Evolutionary conservation across 2,797 vertebrate species (phyloP), one percentile per base, ranked within the genome.

Genomic region (Alosa sapidissima): DNA sequence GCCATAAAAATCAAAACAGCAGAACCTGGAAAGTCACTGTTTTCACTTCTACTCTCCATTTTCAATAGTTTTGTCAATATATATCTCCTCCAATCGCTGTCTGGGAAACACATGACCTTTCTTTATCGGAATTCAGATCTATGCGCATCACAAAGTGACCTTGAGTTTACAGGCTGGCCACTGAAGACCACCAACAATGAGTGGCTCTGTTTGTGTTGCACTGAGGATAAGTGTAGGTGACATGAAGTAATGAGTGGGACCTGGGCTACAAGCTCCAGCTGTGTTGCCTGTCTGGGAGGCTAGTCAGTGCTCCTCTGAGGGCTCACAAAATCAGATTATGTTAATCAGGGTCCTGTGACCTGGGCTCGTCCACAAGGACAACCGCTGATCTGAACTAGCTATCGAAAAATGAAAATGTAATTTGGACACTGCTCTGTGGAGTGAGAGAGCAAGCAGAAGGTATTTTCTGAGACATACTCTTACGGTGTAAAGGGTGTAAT

Each of bases 141-240:
- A 83, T 89, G 58, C 5, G 52, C 33, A 65, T 84, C 81, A 82
- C 85, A 65, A 72, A 52, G 75, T 83, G 54, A 47, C 60, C 24
- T 5, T 55, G 5, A 81, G 58, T 45, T 78, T 19, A 47, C 72
- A 78, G 72, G 24, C 72, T 5, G 72, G 36, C 41, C 16, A 47
- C 47, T 78, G 36, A 45, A 78, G 11, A 19, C 0, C 16, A 58
- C 33, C 16, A 16, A 87, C 86, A 84, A 62, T 54, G 52, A 82
- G 36, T 5, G n/a, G 28, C n/a, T 85, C n/a, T 85, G 85, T 88
- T 87, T 51, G 45, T 78, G 60, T 81, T 41, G 21, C 21, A 41
- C 51, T 87, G 87, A 86, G 52, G 82, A 83, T 90, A 88, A 88
- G 8, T 81, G 62, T 81, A 91, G 85, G 85, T 91, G 88, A 88